These are phyloP conservation scores for Upupa epops DNA, from an alignment of 2,113 vertebrate genomes.

Conservation along the genomic window DNA sequence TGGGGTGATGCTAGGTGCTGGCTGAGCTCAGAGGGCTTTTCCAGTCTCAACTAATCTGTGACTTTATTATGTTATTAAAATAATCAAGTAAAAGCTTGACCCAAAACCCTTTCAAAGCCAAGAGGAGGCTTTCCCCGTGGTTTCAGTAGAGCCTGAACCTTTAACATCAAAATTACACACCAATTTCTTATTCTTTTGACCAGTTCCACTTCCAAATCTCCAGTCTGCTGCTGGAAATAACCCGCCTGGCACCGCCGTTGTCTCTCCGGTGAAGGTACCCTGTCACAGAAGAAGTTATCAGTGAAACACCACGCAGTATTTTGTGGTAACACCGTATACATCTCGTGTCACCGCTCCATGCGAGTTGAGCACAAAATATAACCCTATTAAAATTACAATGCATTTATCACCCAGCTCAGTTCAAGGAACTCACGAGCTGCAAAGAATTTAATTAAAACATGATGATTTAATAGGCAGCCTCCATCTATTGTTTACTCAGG, in stretches of 20 bases:
- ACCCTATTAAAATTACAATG: conserved; percentile 69
- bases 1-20: no score
- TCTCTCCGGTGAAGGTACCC: neutral
- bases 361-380: conserved; percentile 62
- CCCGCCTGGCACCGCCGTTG: neutral
- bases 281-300: conserved; percentile 8
- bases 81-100: neutral
- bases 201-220: neutral
- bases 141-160: neutral
- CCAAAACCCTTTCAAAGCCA: neutral
- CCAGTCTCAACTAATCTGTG: no score
- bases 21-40: no score
- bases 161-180: neutral
- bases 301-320: neutral
- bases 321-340: conserved; percentile 1
- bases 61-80: neutral
- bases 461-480: conserved; percentile 78
- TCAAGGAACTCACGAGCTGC: conserved; percentile 59
- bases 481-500: conserved; percentile 71
- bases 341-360: conserved; percentile 13
- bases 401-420: conserved; percentile 69
- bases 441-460: conserved; percentile 79
- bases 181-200: no score
- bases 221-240: neutral
- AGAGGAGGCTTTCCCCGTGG: neutral